These are phyloP conservation scores for Orchesella flavescens DNA, from an alignment of 2,888 invertebrate genomes.

Conservation along the genomic window DNA sequence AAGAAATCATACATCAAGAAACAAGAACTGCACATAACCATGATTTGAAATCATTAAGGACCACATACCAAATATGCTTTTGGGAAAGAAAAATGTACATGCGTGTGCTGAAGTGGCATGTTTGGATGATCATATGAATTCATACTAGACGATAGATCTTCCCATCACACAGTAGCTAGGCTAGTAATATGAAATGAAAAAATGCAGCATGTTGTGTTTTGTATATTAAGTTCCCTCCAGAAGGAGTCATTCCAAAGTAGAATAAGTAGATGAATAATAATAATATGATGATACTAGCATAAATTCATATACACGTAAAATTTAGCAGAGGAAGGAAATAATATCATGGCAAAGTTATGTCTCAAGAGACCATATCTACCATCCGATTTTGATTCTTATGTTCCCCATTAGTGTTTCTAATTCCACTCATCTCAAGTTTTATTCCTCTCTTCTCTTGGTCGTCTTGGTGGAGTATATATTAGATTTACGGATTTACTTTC, in stretches of 20 bases:
- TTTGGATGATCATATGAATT: background rate
- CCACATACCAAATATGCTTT: too few species aligned
- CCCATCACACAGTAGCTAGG: too few species aligned
- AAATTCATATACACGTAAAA: too few species aligned
- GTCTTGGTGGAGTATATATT: background rate
- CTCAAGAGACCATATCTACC: background rate
- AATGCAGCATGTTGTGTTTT: background rate
- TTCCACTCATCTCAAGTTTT: constrained; percentile 1
- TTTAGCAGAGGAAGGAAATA: background rate
- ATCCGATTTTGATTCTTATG: constrained; percentile 1
- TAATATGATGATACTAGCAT: too few species aligned
- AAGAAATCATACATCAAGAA: too few species aligned
- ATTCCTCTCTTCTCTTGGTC: background rate
- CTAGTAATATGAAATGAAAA: background rate
- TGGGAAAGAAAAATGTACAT: too few species aligned
- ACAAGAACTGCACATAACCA: too few species aligned
- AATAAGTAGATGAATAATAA: background rate
- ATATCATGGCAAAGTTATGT: background rate
- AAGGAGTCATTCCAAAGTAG: background rate
- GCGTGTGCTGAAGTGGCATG: too few species aligned
- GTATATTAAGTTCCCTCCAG: background rate
- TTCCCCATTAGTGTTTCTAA: background rate
- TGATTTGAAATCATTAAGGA: too few species aligned
- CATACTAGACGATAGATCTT: background rate
- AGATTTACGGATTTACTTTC: too few species aligned